Conservation (phyloP, 2,888 invertebrate genomes). For the Phragmatobia fuliginosa region DNA sequence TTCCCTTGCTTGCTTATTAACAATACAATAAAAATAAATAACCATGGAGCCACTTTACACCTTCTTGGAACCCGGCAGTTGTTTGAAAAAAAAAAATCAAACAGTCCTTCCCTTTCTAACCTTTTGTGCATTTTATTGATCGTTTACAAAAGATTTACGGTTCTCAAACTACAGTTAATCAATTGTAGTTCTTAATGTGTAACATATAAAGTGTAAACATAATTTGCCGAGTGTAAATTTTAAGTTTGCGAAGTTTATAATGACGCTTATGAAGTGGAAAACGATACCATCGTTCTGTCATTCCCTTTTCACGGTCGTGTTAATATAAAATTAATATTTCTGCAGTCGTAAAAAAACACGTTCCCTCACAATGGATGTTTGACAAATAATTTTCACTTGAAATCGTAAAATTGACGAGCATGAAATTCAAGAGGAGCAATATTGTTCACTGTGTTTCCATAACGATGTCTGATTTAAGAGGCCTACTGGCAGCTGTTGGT, state of each 20-base stretch:
- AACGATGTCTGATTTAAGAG: conserved; percentile 20
- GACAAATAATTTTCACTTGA: conserved; percentile 66
- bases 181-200: conserved; percentile 45
- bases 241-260: conserved; percentile 63
- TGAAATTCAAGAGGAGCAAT: conserved; percentile 58
- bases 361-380: conserved; percentile 58
- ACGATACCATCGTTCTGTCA: conserved; percentile 80
- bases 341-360: conserved; percentile 57
- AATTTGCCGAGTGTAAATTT: conserved; percentile 25
- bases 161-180: background rate
- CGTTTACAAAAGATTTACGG: conserved; percentile 42
- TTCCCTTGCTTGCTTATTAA: conserved; percentile 84
- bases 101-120: conserved; percentile 60
- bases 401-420: conserved; percentile 59
- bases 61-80: conserved; percentile 84
- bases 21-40: conserved; percentile 86
- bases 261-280: conserved; percentile 82
- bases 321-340: conserved; percentile 84
- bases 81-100: conserved; percentile 68
- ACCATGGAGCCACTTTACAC: conserved; percentile 86
- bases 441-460: conserved; percentile 26
- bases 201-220: conserved; percentile 14
- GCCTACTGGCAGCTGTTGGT: conserved; percentile 16
- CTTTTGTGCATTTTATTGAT: conserved; percentile 68
- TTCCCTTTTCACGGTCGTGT: conserved; percentile 79